phyloP scores from a whole-genome alignment of 1,140 invertebrate species.

The Zelostemma sp. region DNA sequence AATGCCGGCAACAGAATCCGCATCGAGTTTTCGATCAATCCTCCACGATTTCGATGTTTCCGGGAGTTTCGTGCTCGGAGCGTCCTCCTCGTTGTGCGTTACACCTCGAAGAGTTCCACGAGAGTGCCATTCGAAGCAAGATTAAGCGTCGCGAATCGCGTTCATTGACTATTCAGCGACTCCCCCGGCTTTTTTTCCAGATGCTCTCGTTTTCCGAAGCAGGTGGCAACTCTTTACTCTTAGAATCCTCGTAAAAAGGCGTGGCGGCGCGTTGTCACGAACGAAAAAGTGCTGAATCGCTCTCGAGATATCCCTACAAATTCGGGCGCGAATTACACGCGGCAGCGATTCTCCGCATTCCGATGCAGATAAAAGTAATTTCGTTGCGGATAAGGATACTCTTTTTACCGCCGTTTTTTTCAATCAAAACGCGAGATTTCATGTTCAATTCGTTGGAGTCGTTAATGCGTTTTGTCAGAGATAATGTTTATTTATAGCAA shows the following conservation, averaged over 20 bases:
- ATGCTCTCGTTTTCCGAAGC: constrained; percentile 33
- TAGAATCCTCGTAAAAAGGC: constrained; percentile 21
- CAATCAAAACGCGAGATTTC: no score
- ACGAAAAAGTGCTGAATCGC: constrained; percentile 21
- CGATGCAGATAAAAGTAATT: no score
- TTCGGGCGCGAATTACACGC: not conserved
- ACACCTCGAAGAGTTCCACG: constrained; percentile 25
- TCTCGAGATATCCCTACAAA: constrained; percentile 8
- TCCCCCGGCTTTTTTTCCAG: constrained; percentile 20
- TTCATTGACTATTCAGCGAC: constrained; percentile 57
- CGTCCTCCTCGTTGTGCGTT: constrained; percentile 41
- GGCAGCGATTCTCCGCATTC: no score
- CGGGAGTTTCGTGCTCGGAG: constrained; percentile 18
- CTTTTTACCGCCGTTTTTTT: no score
- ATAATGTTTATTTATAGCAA: constrained; percentile 34
- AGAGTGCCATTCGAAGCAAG: constrained; percentile 47
- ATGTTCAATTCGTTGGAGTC: no score
- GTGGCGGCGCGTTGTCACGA: constrained; percentile 35
- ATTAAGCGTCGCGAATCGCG: constrained; percentile 54
- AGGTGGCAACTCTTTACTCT: constrained; percentile 45
- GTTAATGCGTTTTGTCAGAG: no score
- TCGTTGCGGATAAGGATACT: no score
- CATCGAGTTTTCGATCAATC: no score
- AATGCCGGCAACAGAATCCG: no score
- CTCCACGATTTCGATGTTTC: no score